These are phyloP conservation scores for Cheilosia variabilis DNA, from an alignment of 2,888 invertebrate genomes.

Conservation along the genomic window DNA sequence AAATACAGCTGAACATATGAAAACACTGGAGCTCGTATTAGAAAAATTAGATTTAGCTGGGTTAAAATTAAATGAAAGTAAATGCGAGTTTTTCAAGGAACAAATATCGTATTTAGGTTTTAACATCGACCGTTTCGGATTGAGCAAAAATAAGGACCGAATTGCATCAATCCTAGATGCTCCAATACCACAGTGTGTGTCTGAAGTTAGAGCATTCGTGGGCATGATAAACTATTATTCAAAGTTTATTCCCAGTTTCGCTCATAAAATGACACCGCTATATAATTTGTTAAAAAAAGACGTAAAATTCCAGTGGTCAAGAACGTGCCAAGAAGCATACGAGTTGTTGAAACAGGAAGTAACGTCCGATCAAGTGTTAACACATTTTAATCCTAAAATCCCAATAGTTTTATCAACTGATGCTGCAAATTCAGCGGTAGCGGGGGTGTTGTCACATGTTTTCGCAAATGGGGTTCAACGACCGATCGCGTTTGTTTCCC, in stretches of 20 bases:
- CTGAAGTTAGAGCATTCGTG: conserved; percentile 18
- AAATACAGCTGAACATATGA: too few relatives aligned
- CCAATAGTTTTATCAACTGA: conserved; percentile 38
- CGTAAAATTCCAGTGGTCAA: too few relatives aligned
- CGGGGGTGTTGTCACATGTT: neutral
- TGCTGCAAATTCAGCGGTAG: conserved; percentile 18
- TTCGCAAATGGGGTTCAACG: neutral
- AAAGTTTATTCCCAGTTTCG: too few relatives aligned
- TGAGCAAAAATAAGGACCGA: conserved; percentile 18
- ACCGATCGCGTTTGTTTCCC: conserved; percentile 20
- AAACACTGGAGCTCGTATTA: neutral
- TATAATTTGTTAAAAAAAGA: too few relatives aligned
- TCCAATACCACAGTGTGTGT: conserved; percentile 5
- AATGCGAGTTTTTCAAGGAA: conserved; percentile 21
- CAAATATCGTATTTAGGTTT: conserved; percentile 18
- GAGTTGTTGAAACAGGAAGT: conserved; percentile 35
- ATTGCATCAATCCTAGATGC: neutral
- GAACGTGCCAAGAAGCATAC: conserved; percentile 22
- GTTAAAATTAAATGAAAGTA: conserved; percentile 19
- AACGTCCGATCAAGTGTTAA: conserved; percentile 32
- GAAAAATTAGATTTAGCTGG: neutral
- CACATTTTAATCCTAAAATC: conserved; percentile 49
- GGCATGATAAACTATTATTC: conserved; percentile 36
- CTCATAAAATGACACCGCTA: too few relatives aligned
- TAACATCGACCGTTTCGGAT: conserved; percentile 19